These are phyloP conservation scores for Mycogona germanica DNA, from an alignment of 2,888 invertebrate genomes.

Conservation along the genomic window DNA sequence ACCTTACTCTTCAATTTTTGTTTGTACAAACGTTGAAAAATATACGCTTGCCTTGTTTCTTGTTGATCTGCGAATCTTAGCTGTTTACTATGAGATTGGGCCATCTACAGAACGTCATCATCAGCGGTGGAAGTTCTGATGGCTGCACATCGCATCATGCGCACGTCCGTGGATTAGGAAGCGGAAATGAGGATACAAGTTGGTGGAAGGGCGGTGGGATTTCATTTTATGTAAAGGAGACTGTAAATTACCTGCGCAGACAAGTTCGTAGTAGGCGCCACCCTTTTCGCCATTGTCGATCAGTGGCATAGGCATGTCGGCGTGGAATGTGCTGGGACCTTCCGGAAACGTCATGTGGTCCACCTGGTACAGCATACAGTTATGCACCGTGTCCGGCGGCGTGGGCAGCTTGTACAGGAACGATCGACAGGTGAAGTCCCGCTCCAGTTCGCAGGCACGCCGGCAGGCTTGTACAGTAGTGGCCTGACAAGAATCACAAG, in stretches of 20 bases:
- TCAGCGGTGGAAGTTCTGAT: no score
- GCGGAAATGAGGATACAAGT: no score
- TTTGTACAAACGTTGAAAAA: no score
- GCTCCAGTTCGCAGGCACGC: conserved; percentile 81
- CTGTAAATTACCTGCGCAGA: conserved; percentile 63
- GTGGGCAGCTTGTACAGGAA: conserved; percentile 45
- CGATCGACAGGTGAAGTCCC: conserved; percentile 80
- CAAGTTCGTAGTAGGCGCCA: conserved; percentile 80
- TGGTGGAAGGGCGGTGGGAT: no score
- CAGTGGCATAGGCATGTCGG: conserved; percentile 71
- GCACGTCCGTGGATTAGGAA: no score
- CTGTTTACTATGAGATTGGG: no score
- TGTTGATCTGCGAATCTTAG: no score
- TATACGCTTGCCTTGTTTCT: no score
- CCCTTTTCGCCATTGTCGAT: conserved; percentile 84
- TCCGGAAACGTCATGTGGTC: conserved; percentile 86
- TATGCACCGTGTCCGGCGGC: conserved; percentile 56
- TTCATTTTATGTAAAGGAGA: not conserved
- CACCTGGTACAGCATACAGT: conserved; percentile 82
- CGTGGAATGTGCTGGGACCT: conserved; percentile 75
- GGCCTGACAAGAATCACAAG: conserved; percentile 39
- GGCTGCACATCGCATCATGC: no score
- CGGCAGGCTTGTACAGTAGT: conserved; percentile 80
- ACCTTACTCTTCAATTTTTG: no score
- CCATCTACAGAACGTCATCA: no score